phyloP scores from a whole-genome alignment of 2,113 vertebrate species.

The Ictalurus punctatus region DNA sequence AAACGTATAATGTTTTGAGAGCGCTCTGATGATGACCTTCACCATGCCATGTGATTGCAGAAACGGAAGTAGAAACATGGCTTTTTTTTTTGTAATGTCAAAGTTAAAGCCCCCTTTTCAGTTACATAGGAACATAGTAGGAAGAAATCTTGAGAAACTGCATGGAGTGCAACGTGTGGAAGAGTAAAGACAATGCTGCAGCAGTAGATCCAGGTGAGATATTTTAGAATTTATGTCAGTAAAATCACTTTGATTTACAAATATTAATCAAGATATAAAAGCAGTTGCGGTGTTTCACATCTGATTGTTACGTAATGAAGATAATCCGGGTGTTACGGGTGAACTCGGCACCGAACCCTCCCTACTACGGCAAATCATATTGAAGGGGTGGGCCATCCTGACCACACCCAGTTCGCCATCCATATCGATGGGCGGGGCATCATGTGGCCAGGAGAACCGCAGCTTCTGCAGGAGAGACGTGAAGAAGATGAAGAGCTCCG shows the following conservation, averaged over 20 bases:
- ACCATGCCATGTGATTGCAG: no score
- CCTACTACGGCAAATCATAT: slow-evolving; percentile 34
- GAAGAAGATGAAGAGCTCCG: slow-evolving; percentile 77
- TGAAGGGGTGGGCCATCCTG: slow-evolving; percentile 35
- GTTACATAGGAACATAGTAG: no score
- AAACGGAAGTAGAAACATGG: no score
- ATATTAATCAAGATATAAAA: neutral
- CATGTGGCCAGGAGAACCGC: slow-evolving; percentile 60
- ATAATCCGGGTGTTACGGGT: neutral
- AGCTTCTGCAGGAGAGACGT: slow-evolving; percentile 71
- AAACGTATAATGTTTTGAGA: no score
- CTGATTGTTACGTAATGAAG: no score
- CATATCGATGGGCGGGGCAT: slow-evolving; percentile 23
- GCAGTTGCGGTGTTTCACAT: neutral
- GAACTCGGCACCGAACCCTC: neutral
- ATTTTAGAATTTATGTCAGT: neutral
- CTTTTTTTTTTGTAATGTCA: no score
- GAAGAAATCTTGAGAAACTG: no score
- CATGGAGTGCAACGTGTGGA: neutral
- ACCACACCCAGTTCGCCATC: slow-evolving; percentile 41
- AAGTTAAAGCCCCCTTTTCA: no score
- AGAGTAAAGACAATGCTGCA: neutral
- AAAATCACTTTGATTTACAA: neutral
- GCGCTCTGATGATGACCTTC: no score
- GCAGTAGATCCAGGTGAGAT: neutral